phyloP scores from a whole-genome alignment of 1,140 invertebrate genomes.

The Drosophila setifemur region DNA sequence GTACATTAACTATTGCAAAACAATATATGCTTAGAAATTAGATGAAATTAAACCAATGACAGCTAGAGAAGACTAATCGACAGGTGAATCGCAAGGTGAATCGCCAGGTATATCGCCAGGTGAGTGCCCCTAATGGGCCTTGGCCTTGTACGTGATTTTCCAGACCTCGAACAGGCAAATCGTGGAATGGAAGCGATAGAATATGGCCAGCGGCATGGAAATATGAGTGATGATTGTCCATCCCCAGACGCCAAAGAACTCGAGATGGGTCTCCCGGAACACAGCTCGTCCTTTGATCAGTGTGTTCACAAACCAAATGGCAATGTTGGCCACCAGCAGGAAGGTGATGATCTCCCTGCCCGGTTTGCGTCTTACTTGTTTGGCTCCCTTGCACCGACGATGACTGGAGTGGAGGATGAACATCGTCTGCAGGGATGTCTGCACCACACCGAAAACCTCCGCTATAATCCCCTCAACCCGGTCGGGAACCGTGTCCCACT shows the following conservation, averaged over 20 bases:
- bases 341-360: slow-evolving; percentile 93
- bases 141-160: slow-evolving; percentile 94
- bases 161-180: slow-evolving; percentile 98
- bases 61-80: background rate
- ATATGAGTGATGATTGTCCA: slow-evolving; percentile 95
- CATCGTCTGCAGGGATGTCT: slow-evolving; percentile 90
- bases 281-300: slow-evolving; percentile 92
- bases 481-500: slow-evolving; percentile 84
- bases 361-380: slow-evolving; percentile 88
- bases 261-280: slow-evolving; percentile 89
- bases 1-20: slow-evolving; percentile 17
- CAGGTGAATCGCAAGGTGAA: too few species aligned
- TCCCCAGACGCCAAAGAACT: slow-evolving; percentile 91
- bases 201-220: slow-evolving; percentile 92
- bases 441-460: slow-evolving; percentile 85
- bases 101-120: too few species aligned
- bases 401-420: slow-evolving; percentile 93
- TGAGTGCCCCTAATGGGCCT: slow-evolving; percentile 67
- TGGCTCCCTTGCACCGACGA: slow-evolving; percentile 85
- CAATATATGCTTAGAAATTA: background rate
- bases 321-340: slow-evolving; percentile 91
- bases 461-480: slow-evolving; percentile 84
- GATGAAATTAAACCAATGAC: slow-evolving; percentile 1
- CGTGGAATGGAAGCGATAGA: slow-evolving; percentile 95
- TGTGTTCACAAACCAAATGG: slow-evolving; percentile 93